Conservation (phyloP, 1,140 invertebrate genomes). For the Micrasema minimum region DNA sequence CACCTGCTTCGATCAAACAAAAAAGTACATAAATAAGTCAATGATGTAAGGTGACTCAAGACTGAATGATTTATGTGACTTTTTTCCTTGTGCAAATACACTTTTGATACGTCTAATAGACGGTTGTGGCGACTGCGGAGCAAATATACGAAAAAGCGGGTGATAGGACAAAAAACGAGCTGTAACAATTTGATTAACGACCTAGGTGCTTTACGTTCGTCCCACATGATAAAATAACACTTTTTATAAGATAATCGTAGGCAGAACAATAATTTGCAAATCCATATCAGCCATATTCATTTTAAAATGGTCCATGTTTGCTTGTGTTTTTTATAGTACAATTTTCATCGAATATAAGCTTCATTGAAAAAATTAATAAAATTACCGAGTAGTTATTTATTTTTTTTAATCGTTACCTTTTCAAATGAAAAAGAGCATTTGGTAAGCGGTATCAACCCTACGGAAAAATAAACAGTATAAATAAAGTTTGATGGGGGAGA, state of each 20-base stretch:
- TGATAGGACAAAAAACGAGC: not conserved
- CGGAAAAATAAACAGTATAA: conserved; percentile 23
- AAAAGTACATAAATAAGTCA: not conserved
- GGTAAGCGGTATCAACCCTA: conserved; percentile 5
- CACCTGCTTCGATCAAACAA: conserved; percentile 13
- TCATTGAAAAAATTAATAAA: too few species aligned
- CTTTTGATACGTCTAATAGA: conserved; percentile 20
- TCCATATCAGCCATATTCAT: too few species aligned
- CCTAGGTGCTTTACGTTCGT: conserved; percentile 4
- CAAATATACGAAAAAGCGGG: not conserved
- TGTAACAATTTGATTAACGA: conserved; percentile 20
- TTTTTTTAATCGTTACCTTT: too few species aligned
- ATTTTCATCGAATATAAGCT: too few species aligned
- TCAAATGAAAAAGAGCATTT: conserved; percentile 14
- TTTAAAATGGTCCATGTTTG: too few species aligned
- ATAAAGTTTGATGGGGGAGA: conserved; percentile 20
- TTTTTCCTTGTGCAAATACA: conserved; percentile 6
- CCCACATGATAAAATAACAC: conserved; percentile 9
- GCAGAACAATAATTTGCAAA: too few species aligned
- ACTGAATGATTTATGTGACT: conserved; percentile 11
- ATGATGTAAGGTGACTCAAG: not conserved
- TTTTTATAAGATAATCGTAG: too few species aligned
- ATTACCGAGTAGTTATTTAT: too few species aligned
- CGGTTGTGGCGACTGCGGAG: not conserved
- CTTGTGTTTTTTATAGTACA: too few species aligned